phyloP scores from a whole-genome alignment of 2,888 invertebrate genomes.

The Caenorhabditis panamensis region DNA sequence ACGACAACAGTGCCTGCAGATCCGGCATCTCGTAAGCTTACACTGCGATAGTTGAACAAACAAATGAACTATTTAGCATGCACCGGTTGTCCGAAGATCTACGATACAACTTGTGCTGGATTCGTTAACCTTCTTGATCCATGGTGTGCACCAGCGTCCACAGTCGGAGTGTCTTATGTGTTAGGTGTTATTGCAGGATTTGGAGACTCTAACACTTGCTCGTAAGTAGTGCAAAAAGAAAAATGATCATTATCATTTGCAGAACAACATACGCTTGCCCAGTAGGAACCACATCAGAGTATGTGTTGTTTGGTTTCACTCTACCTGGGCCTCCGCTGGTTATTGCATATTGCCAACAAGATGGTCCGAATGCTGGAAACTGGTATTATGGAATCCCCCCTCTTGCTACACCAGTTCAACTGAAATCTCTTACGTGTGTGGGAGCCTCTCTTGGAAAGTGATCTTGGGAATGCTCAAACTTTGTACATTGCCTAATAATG shows the following conservation, averaged over 20 bases:
- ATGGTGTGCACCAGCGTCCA: conserved; percentile 8
- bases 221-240: too few species aligned
- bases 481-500: too few species aligned
- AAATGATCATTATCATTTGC: too few species aligned
- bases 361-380: conserved; percentile 30
- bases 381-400: conserved; percentile 38
- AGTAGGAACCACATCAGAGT: conserved; percentile 6
- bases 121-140: neutral
- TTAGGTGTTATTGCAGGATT: conserved; percentile 9
- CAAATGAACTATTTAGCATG: conserved; percentile 13
- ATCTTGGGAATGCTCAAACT: neutral
- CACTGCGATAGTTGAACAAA: neutral
- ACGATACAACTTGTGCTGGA: conserved; percentile 12
- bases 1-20: conserved; percentile 17
- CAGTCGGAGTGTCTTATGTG: conserved; percentile 19
- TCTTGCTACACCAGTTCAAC: conserved; percentile 11
- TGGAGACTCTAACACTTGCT: conserved; percentile 24
- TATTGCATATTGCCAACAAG: conserved; percentile 28
- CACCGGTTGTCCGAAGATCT: conserved; percentile 24
- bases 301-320: neutral
- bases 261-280: conserved; percentile 20
- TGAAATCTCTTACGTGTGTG: neutral
- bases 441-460: neutral
- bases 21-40: conserved; percentile 17
- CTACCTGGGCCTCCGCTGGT: conserved; percentile 3